Conservation (phyloP, 2,113 vertebrate genomes). For the Chaetops frenatus region DNA sequence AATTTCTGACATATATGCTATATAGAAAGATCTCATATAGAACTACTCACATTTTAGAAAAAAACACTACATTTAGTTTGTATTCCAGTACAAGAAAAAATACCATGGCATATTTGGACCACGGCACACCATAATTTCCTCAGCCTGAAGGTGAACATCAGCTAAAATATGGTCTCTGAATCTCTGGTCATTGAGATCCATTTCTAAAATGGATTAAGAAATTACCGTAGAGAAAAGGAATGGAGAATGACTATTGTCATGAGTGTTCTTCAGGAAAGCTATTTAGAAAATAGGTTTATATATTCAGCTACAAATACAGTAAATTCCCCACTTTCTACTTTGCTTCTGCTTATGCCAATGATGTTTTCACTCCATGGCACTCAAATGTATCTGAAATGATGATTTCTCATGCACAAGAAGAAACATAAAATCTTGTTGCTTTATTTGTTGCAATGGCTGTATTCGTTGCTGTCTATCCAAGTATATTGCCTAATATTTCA, state of each 20-base stretch:
- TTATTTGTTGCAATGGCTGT: not conserved
- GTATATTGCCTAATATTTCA: not conserved
- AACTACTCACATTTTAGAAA: not conserved
- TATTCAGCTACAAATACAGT: not conserved
- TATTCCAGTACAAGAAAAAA: not conserved
- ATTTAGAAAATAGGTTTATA: slow-evolving; percentile 20
- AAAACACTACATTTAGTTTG: not conserved
- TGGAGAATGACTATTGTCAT: not conserved
- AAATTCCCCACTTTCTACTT: not conserved
- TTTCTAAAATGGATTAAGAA: slow-evolving; percentile 14
- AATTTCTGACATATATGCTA: not conserved
- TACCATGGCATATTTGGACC: not conserved
- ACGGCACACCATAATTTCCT: not conserved
- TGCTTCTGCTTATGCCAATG: not conserved
- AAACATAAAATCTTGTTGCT: not conserved
- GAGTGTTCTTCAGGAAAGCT: not conserved
- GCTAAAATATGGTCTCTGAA: not conserved
- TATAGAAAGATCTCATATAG: not conserved
- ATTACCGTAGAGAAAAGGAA: not conserved
- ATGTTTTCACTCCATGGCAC: not conserved
- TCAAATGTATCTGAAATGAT: not conserved
- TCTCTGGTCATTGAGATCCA: not conserved
- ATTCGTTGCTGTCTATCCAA: not conserved
- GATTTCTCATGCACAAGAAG: not conserved
- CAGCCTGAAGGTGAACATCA: not conserved